These are phyloP conservation scores for Phortica variegata DNA, from an alignment of 1,140 invertebrate species.

Conservation along the genomic window DNA sequence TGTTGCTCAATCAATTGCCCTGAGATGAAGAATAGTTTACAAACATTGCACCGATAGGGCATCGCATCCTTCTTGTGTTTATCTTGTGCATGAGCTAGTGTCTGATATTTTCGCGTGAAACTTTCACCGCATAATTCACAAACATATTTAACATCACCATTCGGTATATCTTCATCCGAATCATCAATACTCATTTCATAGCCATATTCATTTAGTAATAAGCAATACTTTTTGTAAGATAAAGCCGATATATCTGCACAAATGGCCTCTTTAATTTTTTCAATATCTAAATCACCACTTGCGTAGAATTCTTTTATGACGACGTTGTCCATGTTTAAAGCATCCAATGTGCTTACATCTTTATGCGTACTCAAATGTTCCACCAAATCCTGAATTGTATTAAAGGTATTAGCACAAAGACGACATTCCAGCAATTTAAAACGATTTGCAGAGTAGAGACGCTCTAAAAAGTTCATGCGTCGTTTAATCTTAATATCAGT, in stretches of 20 bases:
- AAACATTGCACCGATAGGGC: constrained; percentile 29
- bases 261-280: constrained; percentile 19
- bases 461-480: constrained; percentile 36
- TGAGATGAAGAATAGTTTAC: constrained; percentile 41
- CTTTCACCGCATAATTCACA: constrained; percentile 23
- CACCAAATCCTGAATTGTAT: constrained; percentile 23
- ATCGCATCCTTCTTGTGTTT: constrained; percentile 18
- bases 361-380: constrained; percentile 25
- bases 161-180: constrained; percentile 31
- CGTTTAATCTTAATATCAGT: constrained; percentile 8
- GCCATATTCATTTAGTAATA: constrained; percentile 35
- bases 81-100: constrained; percentile 34
- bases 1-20: constrained; percentile 28
- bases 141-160: constrained; percentile 13
- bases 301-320: constrained; percentile 28
- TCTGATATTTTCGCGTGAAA: constrained; percentile 30
- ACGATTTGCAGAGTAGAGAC: constrained; percentile 26
- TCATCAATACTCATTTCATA: constrained; percentile 42
- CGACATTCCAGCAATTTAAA: constrained; percentile 34
- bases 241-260: constrained; percentile 24
- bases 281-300: constrained; percentile 9
- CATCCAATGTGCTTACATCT: constrained; percentile 14
- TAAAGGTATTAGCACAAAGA: constrained; percentile 25
- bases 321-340: constrained; percentile 24
- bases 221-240: constrained; percentile 24